A percentile compares a stretch with the other conserved stretches of the same genome.
Evolutionary conservation across 1,140 invertebrate species (phyloP).

Genomic region (Trypoxylus dichotomus): DNA sequence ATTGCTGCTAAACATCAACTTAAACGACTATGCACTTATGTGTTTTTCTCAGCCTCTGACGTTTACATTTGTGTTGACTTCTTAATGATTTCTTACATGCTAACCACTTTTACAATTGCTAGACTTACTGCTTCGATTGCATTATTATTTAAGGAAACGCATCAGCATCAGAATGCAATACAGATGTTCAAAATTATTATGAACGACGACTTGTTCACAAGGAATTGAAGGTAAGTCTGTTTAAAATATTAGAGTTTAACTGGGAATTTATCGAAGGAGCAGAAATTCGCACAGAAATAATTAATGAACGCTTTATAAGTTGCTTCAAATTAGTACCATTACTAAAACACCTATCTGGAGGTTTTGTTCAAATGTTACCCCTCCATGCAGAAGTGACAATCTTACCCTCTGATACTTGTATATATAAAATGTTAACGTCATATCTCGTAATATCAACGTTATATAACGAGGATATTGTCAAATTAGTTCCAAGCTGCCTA

Average conservation of each 20-base stretch:
- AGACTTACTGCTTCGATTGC: constrained; percentile 4
- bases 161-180: constrained; percentile 25
- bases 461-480: constrained; percentile 28
- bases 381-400: constrained; percentile 18
- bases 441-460: constrained; percentile 27
- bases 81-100: not conserved
- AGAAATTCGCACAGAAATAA: constrained; percentile 20
- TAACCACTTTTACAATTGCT: constrained; percentile 2
- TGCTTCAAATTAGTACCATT: constrained; percentile 30
- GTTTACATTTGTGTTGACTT: not conserved
- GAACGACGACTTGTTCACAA: constrained; percentile 3
- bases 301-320: constrained; percentile 30
- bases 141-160: not conserved
- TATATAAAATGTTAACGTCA: constrained; percentile 16
- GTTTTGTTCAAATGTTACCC: not conserved
- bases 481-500: constrained; percentile 28
- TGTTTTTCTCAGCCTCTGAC: not conserved
- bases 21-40: constrained; percentile 12
- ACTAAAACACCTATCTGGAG: constrained; percentile 25
- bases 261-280: constrained; percentile 31
- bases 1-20: not conserved
- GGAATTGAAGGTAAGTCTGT: constrained; percentile 3
- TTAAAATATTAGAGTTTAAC: constrained; percentile 31
- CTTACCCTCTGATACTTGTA: constrained; percentile 29
- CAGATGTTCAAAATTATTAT: constrained; percentile 25